Percentiles rank a stretch among this genome's conserved stretches.
phyloP scores from a whole-genome alignment of 2,888 invertebrate species.

The Coleophora deauratella region DNA sequence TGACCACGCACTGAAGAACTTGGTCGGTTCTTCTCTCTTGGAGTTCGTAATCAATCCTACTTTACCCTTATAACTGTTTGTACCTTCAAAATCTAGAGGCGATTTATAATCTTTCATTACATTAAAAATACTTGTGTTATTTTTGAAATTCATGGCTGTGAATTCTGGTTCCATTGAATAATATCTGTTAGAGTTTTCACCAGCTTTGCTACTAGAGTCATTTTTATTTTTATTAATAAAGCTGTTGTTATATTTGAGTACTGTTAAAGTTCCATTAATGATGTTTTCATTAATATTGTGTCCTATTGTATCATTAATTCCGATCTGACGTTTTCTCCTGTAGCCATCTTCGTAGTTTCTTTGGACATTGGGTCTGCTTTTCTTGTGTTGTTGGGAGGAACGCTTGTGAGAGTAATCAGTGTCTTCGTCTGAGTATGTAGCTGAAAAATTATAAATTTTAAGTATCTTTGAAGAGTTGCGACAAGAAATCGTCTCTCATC shows the following conservation, averaged over 20 bases:
- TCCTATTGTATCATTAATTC: slow-evolving; percentile 14
- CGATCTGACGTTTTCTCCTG: slow-evolving; percentile 16
- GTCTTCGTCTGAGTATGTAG: slow-evolving; percentile 33
- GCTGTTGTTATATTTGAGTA: too few species aligned
- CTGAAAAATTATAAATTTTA: slow-evolving; percentile 10
- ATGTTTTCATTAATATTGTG: slow-evolving; percentile 28
- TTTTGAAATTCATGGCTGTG: too few species aligned
- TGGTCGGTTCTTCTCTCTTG: slow-evolving; percentile 12
- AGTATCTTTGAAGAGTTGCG: too few species aligned
- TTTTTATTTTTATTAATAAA: slow-evolving; percentile 11
- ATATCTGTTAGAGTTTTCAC: too few species aligned
- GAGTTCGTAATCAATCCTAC: too few species aligned
- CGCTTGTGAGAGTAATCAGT: slow-evolving; percentile 13
- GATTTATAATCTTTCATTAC: slow-evolving; percentile 2
- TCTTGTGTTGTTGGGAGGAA: too few species aligned
- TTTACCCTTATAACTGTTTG: too few species aligned
- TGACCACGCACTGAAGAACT: slow-evolving; percentile 17
- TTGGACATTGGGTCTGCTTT: neutral
- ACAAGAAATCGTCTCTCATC: too few species aligned
- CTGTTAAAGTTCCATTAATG: slow-evolving; percentile 23
- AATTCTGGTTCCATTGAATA: too few species aligned
- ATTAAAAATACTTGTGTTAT: neutral
- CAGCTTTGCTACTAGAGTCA: neutral
- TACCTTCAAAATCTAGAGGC: neutral
- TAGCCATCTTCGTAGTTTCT: slow-evolving; percentile 20